These are phyloP conservation scores for Cheilosia pagana DNA, from an alignment of 2,888 invertebrate species.

Conservation along the genomic window DNA sequence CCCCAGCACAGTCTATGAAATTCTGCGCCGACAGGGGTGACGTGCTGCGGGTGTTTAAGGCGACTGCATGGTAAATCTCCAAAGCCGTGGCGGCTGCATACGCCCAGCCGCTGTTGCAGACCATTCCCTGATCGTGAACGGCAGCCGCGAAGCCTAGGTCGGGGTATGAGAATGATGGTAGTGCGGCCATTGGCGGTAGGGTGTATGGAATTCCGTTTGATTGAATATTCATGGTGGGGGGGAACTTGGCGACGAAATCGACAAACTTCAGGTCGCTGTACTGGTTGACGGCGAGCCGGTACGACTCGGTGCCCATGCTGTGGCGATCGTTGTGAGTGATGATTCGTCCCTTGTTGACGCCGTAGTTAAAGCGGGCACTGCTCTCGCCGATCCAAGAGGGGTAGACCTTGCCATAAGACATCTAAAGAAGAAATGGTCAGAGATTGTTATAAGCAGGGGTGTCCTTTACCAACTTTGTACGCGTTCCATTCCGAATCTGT, in stretches of 20 bases:
- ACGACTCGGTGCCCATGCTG: constrained; percentile 72
- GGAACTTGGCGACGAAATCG: constrained; percentile 77
- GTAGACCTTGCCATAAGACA: constrained; percentile 46
- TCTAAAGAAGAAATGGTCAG: background rate
- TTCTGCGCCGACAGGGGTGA: constrained; percentile 92
- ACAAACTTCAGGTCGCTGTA: constrained; percentile 78
- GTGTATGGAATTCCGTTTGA: constrained; percentile 47
- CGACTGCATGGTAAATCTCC: constrained; percentile 76
- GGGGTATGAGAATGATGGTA: constrained; percentile 55
- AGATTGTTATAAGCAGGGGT: background rate
- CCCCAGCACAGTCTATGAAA: constrained; percentile 90
- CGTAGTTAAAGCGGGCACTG: constrained; percentile 78
- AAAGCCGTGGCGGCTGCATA: constrained; percentile 77
- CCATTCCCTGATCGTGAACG: constrained; percentile 76
- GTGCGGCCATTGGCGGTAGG: background rate
- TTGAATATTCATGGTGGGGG: constrained; percentile 34
- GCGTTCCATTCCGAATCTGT: background rate
- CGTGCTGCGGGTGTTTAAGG: constrained; percentile 50
- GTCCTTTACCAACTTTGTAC: constrained; percentile 25
- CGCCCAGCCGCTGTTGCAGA: constrained; percentile 80
- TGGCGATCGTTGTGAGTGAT: constrained; percentile 76
- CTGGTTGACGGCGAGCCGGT: constrained; percentile 76
- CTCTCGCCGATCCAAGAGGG: constrained; percentile 32
- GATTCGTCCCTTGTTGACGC: constrained; percentile 77
- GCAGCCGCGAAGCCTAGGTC: constrained; percentile 41